phyloP scores from a whole-genome alignment of 2,797 vertebrate genomes.

The Lacerta bilineata region DNA sequence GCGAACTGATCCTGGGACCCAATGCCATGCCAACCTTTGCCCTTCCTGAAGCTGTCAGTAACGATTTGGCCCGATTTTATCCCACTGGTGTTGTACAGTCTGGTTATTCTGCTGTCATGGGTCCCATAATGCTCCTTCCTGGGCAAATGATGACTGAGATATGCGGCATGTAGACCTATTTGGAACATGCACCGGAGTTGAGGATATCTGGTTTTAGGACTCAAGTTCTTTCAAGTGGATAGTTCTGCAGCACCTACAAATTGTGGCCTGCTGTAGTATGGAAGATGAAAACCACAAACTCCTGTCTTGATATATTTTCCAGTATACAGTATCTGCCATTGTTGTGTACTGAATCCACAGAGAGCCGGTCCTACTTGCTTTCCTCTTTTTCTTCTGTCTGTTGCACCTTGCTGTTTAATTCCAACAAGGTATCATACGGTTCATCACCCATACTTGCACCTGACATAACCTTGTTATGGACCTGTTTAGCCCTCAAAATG shows the following conservation, averaged over 20 bases:
- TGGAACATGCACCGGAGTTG: background rate
- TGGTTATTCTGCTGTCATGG: too few species aligned
- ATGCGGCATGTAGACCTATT: background rate
- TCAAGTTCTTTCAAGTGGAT: background rate
- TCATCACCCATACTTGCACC: background rate
- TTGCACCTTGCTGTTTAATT: background rate
- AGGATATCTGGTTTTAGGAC: background rate
- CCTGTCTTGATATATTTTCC: background rate
- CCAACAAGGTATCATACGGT: background rate
- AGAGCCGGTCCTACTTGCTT: background rate
- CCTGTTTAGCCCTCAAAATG: background rate
- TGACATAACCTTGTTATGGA: slow-evolving; percentile 1
- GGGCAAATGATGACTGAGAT: background rate
- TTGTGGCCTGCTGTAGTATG: background rate
- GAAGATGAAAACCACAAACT: background rate
- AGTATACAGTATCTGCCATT: background rate
- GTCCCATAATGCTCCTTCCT: too few species aligned
- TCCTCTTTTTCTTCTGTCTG: background rate
- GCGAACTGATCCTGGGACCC: too few species aligned
- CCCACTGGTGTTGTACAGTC: too few species aligned
- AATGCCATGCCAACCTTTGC: too few species aligned
- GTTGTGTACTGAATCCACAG: background rate
- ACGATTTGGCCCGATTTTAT: too few species aligned
- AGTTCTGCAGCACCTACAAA: background rate
- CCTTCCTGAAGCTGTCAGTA: too few species aligned